A percentile compares a stretch with the other conserved stretches of the same genome.
These are phyloP conservation scores for Anguilla japonica DNA, from an alignment of 2,113 vertebrate genomes.

Conservation along the genomic window DNA sequence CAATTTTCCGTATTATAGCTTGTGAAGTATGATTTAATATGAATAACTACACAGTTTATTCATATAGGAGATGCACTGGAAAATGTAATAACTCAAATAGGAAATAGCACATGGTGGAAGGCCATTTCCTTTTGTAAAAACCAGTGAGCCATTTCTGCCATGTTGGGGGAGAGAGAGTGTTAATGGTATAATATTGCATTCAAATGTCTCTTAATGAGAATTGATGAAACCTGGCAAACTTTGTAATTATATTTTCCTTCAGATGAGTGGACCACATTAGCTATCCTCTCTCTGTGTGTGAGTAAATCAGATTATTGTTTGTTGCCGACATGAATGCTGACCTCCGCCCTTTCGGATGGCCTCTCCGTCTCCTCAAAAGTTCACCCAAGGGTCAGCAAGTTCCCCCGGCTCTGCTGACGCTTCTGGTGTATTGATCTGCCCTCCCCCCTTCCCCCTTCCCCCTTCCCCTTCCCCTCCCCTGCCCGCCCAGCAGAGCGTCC, in stretches of 20 bases:
- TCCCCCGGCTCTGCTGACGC: slow-evolving; percentile 70
- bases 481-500: not conserved
- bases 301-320: slow-evolving; percentile 86
- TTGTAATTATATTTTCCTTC: slow-evolving; percentile 48
- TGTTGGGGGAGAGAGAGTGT: not conserved
- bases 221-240: slow-evolving; percentile 29
- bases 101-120: slow-evolving; percentile 1
- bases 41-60: not conserved
- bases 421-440: slow-evolving; percentile 63
- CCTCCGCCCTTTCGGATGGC: slow-evolving; percentile 83
- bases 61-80: not conserved
- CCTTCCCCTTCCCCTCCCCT: slow-evolving; percentile 1
- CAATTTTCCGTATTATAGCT: too few relatives aligned
- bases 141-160: not conserved
- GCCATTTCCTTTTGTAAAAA: slow-evolving; percentile 20
- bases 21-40: not conserved
- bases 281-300: slow-evolving; percentile 65
- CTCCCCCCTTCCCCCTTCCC: slow-evolving; percentile 47
- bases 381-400: slow-evolving; percentile 87
- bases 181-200: slow-evolving; percentile 20
- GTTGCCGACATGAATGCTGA: slow-evolving; percentile 83
- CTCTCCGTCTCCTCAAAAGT: slow-evolving; percentile 82
- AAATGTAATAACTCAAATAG: slow-evolving; percentile 3
- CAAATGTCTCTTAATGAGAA: slow-evolving; percentile 26
- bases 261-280: slow-evolving; percentile 54